Evolutionary conservation across 30 jellyfish, hydroid and myxozoan species (phyloP).

Genomic region (Mastigias papua): DNA sequence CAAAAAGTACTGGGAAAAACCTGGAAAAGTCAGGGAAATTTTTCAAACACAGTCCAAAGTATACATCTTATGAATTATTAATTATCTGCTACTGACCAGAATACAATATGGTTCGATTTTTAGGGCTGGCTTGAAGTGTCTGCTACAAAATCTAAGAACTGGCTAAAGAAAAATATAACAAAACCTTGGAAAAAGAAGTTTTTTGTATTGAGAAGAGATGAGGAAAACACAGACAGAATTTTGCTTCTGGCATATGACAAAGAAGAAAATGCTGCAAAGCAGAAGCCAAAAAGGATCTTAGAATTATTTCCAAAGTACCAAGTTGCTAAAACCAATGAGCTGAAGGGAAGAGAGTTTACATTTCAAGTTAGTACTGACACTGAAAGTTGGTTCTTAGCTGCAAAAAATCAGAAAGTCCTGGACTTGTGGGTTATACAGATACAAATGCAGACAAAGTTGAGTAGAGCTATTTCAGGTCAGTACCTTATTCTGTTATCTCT

Average conservation of each 20-base stretch:
- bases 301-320: conserved; percentile 77
- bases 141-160: conserved; percentile 51
- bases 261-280: conserved; percentile 66
- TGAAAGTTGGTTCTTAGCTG: conserved; percentile 84
- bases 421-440: conserved; percentile 92
- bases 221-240: conserved; percentile 53
- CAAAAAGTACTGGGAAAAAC: too few relatives aligned
- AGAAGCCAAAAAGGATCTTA: conserved; percentile 59
- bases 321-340: conserved; percentile 69
- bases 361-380: conserved; percentile 84
- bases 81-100: not conserved
- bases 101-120: not conserved
- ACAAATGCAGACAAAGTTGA: conserved; percentile 94
- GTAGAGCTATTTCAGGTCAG: conserved; percentile 87
- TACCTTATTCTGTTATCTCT: not conserved
- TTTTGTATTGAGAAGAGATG: conserved; percentile 67
- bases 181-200: conserved; percentile 85
- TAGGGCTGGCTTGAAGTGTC: conserved; percentile 93
- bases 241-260: conserved; percentile 72
- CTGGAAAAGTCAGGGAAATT: too few relatives aligned
- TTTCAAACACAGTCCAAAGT: too few relatives aligned
- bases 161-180: conserved; percentile 70
- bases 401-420: conserved; percentile 64
- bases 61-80: too few relatives aligned
- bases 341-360: conserved; percentile 74